Percentiles rank a stretch among this genome's conserved stretches.
phyloP scores from a whole-genome alignment of 2,113 vertebrate species.

The Tilapia sparmanii region DNA sequence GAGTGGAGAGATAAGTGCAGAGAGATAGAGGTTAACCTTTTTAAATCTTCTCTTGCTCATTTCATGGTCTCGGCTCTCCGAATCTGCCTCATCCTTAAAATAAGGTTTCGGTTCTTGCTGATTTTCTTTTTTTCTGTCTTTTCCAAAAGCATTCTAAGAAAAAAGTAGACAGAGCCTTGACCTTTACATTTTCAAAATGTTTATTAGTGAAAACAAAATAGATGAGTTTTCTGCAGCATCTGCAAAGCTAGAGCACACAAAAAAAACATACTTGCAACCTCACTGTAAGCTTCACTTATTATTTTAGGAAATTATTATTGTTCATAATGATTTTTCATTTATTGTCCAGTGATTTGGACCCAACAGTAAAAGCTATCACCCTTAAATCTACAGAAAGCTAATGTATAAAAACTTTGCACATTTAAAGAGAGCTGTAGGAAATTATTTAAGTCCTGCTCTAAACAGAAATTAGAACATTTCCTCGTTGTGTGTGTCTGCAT shows the following conservation, averaged over 20 bases:
- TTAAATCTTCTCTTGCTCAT: slow-evolving; percentile 33
- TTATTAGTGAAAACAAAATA: neutral
- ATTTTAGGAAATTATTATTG: neutral
- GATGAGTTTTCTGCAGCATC: neutral
- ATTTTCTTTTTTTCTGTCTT: neutral
- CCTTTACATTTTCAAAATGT: neutral
- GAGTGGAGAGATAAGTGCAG: slow-evolving; percentile 25
- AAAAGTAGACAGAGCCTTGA: neutral
- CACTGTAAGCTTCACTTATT: neutral
- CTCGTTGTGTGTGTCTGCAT: neutral
- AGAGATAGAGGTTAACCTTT: slow-evolving; percentile 41
- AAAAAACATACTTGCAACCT: neutral
- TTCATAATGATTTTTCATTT: neutral
- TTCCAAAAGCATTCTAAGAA: neutral
- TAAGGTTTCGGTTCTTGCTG: neutral
- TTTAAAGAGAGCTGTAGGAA: neutral
- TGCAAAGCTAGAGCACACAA: neutral
- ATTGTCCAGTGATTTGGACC: neutral
- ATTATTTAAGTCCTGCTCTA: neutral
- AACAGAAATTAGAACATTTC: neutral
- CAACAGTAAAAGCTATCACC: neutral
- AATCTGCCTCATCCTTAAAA: neutral
- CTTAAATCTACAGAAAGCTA: neutral
- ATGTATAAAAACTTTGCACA: neutral
- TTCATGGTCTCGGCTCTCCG: slow-evolving; percentile 16